These are phyloP conservation scores for Drosophila monieri DNA, from an alignment of 2,888 invertebrate species.

Conservation along the genomic window DNA sequence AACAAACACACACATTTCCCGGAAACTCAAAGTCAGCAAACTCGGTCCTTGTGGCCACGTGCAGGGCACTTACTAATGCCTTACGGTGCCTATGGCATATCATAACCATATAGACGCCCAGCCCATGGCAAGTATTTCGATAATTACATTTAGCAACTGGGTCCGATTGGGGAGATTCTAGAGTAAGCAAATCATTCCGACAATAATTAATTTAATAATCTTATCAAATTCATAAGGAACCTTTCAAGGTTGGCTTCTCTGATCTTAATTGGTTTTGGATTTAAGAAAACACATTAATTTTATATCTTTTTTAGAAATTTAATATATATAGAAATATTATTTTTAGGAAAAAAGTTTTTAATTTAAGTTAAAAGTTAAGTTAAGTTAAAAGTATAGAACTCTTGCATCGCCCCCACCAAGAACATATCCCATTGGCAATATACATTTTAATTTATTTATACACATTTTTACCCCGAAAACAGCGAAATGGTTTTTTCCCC, in stretches of 20 bases:
- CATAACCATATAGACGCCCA: conserved; percentile 29
- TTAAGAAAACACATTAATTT: not conserved
- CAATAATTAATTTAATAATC: not conserved
- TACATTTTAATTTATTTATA: conserved; percentile 74
- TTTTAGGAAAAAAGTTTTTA: not conserved
- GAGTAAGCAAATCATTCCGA: not conserved
- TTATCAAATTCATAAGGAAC: not conserved
- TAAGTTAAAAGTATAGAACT: too few species aligned
- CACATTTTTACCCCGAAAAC: conserved; percentile 43
- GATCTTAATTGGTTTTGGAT: too few species aligned
- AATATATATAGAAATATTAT: not conserved
- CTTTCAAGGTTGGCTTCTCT: not conserved
- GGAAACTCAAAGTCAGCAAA: conserved; percentile 42
- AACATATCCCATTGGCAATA: conserved; percentile 5
- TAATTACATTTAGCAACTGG: conserved; percentile 68
- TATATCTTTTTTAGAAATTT: not conserved
- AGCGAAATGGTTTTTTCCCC: conserved; percentile 59
- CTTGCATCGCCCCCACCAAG: conserved; percentile 18
- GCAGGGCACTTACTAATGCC: conserved; percentile 41
- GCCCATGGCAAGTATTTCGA: conserved; percentile 69
- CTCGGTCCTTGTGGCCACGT: conserved; percentile 55
- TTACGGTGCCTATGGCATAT: conserved; percentile 13
- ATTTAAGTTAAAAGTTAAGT: not conserved
- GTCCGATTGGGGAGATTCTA: conserved; percentile 25
- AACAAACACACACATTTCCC: conserved; percentile 17